Evolutionary conservation across 2,888 invertebrate species (phyloP).

Genomic region (Cancer borealis): DNA sequence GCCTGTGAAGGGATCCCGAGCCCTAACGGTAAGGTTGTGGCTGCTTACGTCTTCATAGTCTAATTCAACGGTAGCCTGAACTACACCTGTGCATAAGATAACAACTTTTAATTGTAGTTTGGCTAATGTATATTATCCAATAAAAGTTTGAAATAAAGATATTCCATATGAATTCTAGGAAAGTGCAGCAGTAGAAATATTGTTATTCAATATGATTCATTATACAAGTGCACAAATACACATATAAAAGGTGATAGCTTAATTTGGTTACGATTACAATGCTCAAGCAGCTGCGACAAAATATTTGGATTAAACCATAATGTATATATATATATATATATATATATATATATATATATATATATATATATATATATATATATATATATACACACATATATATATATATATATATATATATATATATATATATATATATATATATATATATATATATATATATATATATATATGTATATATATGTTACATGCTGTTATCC

Average conservation of each 20-base stretch:
- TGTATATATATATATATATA: constrained; percentile 4
- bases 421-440: constrained; percentile 29
- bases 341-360: too few relatives aligned
- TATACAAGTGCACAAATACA: background rate
- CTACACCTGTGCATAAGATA: constrained; percentile 65
- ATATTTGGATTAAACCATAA: too few relatives aligned
- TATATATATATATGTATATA: background rate
- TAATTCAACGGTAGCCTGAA: constrained; percentile 66
- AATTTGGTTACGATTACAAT: background rate
- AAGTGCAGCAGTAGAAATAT: background rate
- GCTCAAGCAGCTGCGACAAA: background rate
- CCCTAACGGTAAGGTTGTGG: constrained; percentile 76
- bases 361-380: constrained; percentile 37
- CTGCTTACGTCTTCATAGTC: constrained; percentile 69
- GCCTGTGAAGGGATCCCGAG: constrained; percentile 73
- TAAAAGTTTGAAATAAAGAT: background rate
- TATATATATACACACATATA: constrained; percentile 29
- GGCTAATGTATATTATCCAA: background rate
- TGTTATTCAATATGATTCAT: background rate
- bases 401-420: constrained; percentile 47
- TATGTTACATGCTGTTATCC: too few relatives aligned
- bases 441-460: constrained; percentile 41
- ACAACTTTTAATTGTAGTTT: background rate
- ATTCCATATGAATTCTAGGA: background rate
- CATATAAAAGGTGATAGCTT: background rate